Evolutionary conservation across 2,797 vertebrate species (phyloP), one percentile per base, ranked within the genome.

Genomic region (Geotrypetes seraphini): DNA sequence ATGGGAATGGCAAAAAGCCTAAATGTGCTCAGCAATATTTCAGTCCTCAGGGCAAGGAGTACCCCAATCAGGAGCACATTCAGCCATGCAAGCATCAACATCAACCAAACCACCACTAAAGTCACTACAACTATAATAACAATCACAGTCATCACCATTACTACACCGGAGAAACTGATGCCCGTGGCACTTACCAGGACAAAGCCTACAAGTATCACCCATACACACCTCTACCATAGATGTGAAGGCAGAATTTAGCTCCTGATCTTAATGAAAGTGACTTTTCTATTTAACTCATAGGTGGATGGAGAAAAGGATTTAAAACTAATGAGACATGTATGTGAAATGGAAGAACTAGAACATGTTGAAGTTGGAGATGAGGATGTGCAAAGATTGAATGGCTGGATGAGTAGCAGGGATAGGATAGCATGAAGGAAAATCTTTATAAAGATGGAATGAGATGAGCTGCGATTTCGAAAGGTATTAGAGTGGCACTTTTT

Each of bases 171-270:
- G 64, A 38, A 54, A 60, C 3, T 52, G 54, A 16, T 52, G 49
- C 17, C 50, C 36, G 8, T 12, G 16, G 3, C n/a, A 28, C 57
- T 10, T 60, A 51, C 6, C 23, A 50, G 19, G 49, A 50, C 7
- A 31, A 52, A 3, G 50, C 43, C 5, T 41, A 56, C 16, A 64
- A 59, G 11, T 54, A 52, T 10, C 47, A 57, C 3, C 57, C 65
- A 0, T 91, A 89, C 58, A 79, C 55, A 12, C 84, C 86, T 0
- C 86, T 86, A 0, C 84, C 87, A 0, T 49, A 86, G 12, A 88
- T 90, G 85, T 78, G 86, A 28, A 66, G 88, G 6, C 89, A 89
- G 71, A 74, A 78, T 50, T 90, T 87, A 1, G 84, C 82, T 10
- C 89, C 89, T 1, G 83, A 92, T 68, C 81, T 94, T 47, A 84